phyloP scores from a whole-genome alignment of 1,140 invertebrate species.

The Hycleus cichorii region DNA sequence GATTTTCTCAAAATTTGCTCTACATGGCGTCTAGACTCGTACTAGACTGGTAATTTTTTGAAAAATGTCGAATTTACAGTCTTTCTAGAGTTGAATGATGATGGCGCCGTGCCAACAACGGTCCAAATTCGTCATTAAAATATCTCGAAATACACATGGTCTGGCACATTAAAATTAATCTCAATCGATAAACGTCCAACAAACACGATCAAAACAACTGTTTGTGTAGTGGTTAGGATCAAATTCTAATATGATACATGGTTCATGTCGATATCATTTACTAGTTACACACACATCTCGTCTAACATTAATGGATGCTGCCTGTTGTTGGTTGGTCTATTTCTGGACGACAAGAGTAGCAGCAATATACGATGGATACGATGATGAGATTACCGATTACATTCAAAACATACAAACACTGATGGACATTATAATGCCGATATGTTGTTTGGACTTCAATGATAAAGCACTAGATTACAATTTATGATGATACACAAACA shows the following conservation, averaged over 20 bases:
- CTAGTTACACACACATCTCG: neutral
- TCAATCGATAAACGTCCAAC: conserved; percentile 8
- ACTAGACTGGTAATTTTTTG: no score
- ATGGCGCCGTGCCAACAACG: conserved; percentile 14
- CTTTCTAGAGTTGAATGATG: no score
- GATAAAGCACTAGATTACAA: conserved; percentile 16
- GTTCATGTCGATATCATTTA: conserved; percentile 17
- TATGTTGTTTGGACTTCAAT: conserved; percentile 19
- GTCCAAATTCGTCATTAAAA: conserved; percentile 11
- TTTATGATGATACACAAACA: conserved; percentile 15
- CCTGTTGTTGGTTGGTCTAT: neutral
- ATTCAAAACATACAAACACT: conserved; percentile 17
- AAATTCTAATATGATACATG: conserved; percentile 13
- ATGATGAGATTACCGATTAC: conserved; percentile 22
- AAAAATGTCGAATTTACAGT: no score
- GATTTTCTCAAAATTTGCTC: no score
- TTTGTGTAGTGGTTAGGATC: conserved; percentile 6
- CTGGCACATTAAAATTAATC: neutral
- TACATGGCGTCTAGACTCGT: no score
- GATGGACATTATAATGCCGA: conserved; percentile 24
- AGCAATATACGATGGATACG: conserved; percentile 7
- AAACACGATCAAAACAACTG: neutral
- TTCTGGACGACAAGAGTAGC: conserved; percentile 13
- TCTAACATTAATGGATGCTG: conserved; percentile 19
- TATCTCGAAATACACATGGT: neutral